Evolutionary conservation across 53 echinoderm and acorn worm genomes (phyloP).

Genomic region (Patiria pectinifera): DNA sequence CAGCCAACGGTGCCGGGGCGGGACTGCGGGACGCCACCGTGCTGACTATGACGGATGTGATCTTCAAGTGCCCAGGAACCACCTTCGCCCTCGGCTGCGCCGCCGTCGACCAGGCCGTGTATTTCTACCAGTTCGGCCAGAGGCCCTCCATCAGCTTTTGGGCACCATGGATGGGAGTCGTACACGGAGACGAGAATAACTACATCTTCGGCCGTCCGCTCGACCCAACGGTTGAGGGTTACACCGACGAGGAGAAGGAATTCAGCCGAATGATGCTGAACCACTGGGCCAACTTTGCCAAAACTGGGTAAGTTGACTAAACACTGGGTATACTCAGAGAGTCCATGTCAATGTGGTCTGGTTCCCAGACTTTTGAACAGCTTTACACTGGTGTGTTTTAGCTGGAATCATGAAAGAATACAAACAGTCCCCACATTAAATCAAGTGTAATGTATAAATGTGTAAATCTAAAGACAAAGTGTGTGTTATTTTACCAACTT

Average conservation of each 20-base stretch:
- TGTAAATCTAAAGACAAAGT: no score
- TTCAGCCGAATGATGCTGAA: constrained; percentile 73
- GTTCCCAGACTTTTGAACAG: no score
- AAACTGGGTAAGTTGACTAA: constrained; percentile 78
- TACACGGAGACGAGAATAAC: constrained; percentile 70
- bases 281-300: constrained; percentile 92
- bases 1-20: background rate
- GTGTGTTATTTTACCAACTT: no score
- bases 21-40: background rate
- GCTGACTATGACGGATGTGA: background rate
- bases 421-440: no score
- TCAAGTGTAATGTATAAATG: no score
- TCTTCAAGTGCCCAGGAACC: background rate
- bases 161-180: background rate
- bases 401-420: no score
- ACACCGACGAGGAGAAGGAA: constrained; percentile 59
- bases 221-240: background rate
- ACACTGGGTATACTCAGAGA: no score
- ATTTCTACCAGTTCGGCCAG: background rate
- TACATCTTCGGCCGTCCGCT: constrained; percentile 78
- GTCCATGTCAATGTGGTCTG: no score
- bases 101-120: background rate
- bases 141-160: background rate
- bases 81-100: background rate
- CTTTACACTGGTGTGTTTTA: no score